These are phyloP conservation scores for Pycnonotus jocosus DNA, from an alignment of 2,113 vertebrate species.

Conservation along the genomic window DNA sequence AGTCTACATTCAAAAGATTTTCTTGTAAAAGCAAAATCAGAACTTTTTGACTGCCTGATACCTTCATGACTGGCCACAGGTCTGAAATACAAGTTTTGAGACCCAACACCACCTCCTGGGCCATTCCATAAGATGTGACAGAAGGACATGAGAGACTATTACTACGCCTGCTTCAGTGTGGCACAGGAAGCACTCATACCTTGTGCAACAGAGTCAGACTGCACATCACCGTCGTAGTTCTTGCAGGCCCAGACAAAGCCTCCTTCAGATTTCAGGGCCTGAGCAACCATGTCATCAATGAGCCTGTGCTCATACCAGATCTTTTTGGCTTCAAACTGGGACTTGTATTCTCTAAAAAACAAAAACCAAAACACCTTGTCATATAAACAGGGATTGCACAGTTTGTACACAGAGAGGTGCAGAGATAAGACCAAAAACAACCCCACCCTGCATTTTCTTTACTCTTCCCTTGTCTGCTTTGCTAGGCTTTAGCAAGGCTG, in stretches of 20 bases:
- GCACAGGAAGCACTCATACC: slow-evolving; percentile 65
- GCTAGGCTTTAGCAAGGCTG: not conserved
- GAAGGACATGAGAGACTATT: not conserved
- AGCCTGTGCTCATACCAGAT: slow-evolving; percentile 98
- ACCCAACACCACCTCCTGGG: not conserved
- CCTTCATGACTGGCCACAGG: not conserved
- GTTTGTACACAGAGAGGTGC: not conserved
- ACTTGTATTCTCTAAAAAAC: slow-evolving; percentile 82
- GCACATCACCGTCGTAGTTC: slow-evolving; percentile 98
- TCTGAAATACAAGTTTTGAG: not conserved
- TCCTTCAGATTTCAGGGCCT: slow-evolving; percentile 95
- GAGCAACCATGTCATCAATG: slow-evolving; percentile 99
- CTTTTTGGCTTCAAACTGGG: slow-evolving; percentile 87
- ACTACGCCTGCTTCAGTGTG: not conserved
- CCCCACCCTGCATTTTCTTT: not conserved
- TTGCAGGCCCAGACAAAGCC: slow-evolving; percentile 99
- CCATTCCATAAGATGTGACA: not conserved
- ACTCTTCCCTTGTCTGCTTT: not conserved
- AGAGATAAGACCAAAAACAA: not conserved
- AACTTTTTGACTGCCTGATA: not conserved
- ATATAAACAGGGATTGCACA: not conserved
- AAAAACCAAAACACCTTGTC: not conserved
- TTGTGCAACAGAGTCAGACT: slow-evolving; percentile 96
- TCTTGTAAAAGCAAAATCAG: not conserved
- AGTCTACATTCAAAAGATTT: not conserved